Percentiles rank a stretch among this genome's conserved stretches.
Conservation (phyloP, 2,888 invertebrate species). For the Agonopterix heracliana region DNA sequence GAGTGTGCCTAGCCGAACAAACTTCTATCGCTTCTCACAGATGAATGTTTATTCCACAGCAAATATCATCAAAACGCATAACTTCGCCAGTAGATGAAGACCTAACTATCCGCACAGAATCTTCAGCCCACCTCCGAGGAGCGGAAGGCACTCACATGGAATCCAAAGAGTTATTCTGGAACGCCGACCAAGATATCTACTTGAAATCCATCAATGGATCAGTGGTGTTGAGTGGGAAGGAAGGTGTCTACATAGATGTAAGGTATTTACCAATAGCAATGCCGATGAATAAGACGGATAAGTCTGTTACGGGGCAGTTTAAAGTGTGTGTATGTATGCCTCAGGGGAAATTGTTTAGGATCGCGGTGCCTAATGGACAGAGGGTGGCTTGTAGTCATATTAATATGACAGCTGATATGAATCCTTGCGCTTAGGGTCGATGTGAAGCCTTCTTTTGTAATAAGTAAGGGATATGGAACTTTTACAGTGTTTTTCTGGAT, state of each 20-base stretch:
- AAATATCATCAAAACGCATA: constrained; percentile 82
- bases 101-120: constrained; percentile 81
- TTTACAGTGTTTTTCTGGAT: too few relatives aligned
- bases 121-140: constrained; percentile 81
- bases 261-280: constrained; percentile 82
- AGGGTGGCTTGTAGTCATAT: constrained; percentile 79
- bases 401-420: constrained; percentile 75
- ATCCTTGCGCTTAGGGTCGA: constrained; percentile 68
- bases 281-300: constrained; percentile 46
- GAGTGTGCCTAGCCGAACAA: too few relatives aligned
- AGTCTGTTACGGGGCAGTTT: constrained; percentile 76
- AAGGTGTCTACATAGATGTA: constrained; percentile 83
- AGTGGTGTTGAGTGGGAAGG: constrained; percentile 80
- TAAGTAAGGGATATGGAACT: too few relatives aligned
- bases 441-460: too few relatives aligned
- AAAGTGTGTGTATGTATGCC: constrained; percentile 95
- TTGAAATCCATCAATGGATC: constrained; percentile 86
- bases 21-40: too few relatives aligned
- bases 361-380: constrained; percentile 80
- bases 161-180: constrained; percentile 82
- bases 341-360: constrained; percentile 86
- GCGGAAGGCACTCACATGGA: constrained; percentile 87
- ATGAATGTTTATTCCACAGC: constrained; percentile 30
- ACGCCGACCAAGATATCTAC: constrained; percentile 86
- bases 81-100: constrained; percentile 83